Conservation (phyloP, 2,888 invertebrate species). For the Diadegma fenestrale region DNA sequence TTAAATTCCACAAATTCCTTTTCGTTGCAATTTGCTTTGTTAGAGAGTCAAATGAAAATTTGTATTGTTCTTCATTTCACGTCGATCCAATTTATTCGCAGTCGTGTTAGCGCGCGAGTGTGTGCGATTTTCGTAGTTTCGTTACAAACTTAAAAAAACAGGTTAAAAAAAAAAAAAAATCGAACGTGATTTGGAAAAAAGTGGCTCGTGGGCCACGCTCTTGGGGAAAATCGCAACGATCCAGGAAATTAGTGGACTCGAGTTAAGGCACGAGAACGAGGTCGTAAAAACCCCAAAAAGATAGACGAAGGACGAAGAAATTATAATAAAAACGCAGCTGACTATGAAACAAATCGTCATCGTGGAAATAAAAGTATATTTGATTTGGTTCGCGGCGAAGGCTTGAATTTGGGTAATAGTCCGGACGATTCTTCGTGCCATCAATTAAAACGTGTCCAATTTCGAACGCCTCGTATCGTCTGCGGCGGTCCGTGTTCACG, state of each 20-base stretch:
- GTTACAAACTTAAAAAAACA: neutral
- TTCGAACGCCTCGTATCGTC: conserved; percentile 26
- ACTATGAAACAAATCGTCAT: neutral
- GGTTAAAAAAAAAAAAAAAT: neutral
- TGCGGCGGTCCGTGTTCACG: conserved; percentile 26
- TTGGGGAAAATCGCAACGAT: neutral
- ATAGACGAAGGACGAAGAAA: neutral
- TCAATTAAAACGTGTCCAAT: conserved; percentile 28
- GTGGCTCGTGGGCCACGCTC: neutral
- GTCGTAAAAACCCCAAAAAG: neutral
- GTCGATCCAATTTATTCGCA: neutral
- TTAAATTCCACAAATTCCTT: neutral
- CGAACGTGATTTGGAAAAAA: neutral
- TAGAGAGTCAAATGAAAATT: neutral
- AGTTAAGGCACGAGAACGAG: neutral
- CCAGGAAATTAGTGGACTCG: neutral
- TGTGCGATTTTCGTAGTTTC: neutral
- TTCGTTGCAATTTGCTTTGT: neutral
- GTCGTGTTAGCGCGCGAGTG: neutral
- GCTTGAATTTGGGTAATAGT: conserved; percentile 5
- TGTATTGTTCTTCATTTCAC: neutral
- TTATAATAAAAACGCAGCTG: neutral
- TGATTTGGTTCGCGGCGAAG: neutral
- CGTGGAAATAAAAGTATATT: neutral
- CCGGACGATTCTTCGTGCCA: neutral